Conservation (phyloP, 1,140 invertebrate genomes). For the Dendrolimus punctatus region DNA sequence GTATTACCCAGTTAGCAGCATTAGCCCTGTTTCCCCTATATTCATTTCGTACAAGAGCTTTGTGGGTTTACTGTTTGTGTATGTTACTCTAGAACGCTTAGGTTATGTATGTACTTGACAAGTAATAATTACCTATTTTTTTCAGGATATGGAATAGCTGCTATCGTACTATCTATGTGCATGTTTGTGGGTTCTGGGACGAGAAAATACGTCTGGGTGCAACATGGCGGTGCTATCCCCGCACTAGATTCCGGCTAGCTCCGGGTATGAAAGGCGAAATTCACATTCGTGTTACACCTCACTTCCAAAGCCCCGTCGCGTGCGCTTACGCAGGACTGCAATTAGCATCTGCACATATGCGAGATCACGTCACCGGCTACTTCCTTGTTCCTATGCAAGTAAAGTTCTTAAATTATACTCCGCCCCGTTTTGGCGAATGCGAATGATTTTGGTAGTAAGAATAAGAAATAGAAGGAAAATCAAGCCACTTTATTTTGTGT, state of each 20-base stretch:
- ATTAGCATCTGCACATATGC: conserved; percentile 35
- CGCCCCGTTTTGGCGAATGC: conserved; percentile 7
- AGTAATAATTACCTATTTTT: neutral
- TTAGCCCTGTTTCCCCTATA: too few relatives aligned
- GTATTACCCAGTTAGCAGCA: too few relatives aligned
- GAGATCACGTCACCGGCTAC: conserved; percentile 37
- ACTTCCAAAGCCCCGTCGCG: conserved; percentile 18
- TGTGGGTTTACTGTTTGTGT: neutral
- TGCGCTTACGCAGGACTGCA: conserved; percentile 25
- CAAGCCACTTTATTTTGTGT: too few relatives aligned
- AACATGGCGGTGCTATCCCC: conserved; percentile 35
- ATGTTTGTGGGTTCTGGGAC: conserved; percentile 39
- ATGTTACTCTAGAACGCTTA: neutral
- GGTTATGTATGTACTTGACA: neutral
- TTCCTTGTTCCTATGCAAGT: conserved; percentile 37
- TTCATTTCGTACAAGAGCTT: neutral
- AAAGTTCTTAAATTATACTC: conserved; percentile 33
- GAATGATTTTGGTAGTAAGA: conserved; percentile 1
- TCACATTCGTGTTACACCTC: conserved; percentile 28
- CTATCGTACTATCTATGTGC: conserved; percentile 29
- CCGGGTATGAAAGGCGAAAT: conserved; percentile 32
- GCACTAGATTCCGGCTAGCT: conserved; percentile 31
- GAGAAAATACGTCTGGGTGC: conserved; percentile 33
- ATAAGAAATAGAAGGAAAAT: neutral
- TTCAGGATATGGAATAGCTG: conserved; percentile 35